A percentile compares a stretch with the other conserved stretches of the same genome.
Conservation (phyloP, 1,140 invertebrate genomes). For the Brachionus asplanchnoidis region DNA sequence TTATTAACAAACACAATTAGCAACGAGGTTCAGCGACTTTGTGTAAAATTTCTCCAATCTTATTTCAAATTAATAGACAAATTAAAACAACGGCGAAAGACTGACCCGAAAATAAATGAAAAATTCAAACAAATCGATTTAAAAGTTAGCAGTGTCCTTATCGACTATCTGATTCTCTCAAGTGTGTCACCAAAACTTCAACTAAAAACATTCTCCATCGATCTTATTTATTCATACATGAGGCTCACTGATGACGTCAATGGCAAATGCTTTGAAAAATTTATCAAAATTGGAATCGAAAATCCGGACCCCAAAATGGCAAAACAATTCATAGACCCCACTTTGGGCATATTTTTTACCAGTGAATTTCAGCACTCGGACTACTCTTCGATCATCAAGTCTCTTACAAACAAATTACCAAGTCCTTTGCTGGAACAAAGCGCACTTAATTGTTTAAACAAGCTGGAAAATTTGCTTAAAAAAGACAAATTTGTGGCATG, state of each 20-base stretch:
- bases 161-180: neutral
- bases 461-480: neutral
- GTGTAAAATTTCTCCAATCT: constrained; percentile 37
- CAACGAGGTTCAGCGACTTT: constrained; percentile 24
- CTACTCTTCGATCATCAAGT: constrained; percentile 51
- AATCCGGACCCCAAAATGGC: neutral
- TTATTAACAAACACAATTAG: constrained; percentile 21
- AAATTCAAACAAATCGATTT: constrained; percentile 13
- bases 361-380: constrained; percentile 52
- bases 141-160: neutral
- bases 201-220: constrained; percentile 22
- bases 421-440: neutral
- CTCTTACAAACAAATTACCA: constrained; percentile 49
- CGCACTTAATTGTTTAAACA: constrained; percentile 22
- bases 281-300: constrained; percentile 21
- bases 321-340: constrained; percentile 40
- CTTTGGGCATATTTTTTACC: constrained; percentile 55
- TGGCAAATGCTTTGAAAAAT: constrained; percentile 16
- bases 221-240: constrained; percentile 40
- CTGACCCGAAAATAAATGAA: neutral
- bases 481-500: constrained; percentile 43
- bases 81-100: neutral
- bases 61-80: constrained; percentile 32
- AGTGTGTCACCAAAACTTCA: constrained; percentile 2
- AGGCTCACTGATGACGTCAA: constrained; percentile 30